Conservation (phyloP, 2,113 vertebrate genomes). For the Lepus timidus region DNA sequence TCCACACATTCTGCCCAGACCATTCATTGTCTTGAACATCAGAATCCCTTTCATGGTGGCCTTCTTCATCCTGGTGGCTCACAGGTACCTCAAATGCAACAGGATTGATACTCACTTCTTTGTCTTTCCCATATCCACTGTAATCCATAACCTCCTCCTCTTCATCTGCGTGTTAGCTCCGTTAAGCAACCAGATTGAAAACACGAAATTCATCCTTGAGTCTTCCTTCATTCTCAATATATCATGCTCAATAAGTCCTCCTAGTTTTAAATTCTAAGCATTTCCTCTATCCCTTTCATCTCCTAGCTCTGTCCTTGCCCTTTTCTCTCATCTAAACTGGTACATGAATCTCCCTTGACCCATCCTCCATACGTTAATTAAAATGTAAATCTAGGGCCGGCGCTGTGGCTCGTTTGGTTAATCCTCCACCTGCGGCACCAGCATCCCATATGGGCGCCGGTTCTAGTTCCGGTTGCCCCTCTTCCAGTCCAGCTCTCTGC, state of each 20-base stretch:
- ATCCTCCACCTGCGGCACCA: no score
- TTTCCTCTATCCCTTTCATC: neutral
- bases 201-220: neutral
- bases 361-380: neutral
- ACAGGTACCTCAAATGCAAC: fast-evolving
- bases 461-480: no score
- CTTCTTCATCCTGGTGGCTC: neutral
- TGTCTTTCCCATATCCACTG: no score
- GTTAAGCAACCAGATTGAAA: neutral
- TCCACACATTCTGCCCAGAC: neutral
- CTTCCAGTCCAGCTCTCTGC: no score
- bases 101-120: neutral
- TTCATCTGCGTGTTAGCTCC: neutral
- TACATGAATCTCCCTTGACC: neutral
- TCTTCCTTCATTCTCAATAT: neutral
- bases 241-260: neutral
- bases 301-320: neutral
- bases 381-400: neutral
- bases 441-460: no score
- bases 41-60: neutral
- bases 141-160: neutral
- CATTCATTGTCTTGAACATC: neutral
- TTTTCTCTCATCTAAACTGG: neutral
- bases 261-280: neutral
- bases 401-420: no score